phyloP scores from a whole-genome alignment of 2,113 vertebrate genomes.

The Cynoglossus semilaevis region DNA sequence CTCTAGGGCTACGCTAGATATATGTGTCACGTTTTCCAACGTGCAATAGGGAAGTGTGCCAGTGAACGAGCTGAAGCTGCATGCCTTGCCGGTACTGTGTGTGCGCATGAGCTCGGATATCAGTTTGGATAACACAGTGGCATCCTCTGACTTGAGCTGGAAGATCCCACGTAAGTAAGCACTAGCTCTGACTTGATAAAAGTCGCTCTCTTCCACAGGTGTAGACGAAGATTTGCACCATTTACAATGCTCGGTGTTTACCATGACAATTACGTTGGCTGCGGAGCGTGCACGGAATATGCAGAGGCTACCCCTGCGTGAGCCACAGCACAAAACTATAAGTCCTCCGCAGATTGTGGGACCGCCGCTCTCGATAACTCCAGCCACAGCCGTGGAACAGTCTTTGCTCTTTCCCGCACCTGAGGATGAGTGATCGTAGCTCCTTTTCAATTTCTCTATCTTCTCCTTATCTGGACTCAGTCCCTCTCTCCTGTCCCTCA shows the following conservation, averaged over 20 bases:
- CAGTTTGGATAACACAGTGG: not conserved
- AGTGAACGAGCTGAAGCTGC: not conserved
- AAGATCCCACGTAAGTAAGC: not conserved
- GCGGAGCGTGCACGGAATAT: not conserved
- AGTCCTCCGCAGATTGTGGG: not conserved
- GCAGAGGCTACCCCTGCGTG: not conserved
- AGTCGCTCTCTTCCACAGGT: not conserved
- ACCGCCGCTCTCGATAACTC: not conserved
- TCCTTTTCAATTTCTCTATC: not conserved
- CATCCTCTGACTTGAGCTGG: not conserved
- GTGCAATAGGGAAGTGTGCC: slow-evolving; percentile 3
- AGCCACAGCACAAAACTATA: not conserved
- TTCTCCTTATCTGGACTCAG: not conserved
- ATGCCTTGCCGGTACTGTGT: not conserved
- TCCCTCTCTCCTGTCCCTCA: not conserved
- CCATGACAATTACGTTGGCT: not conserved
- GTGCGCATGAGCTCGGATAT: not conserved
- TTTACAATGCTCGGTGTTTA: slow-evolving; percentile 9
- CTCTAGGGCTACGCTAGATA: not conserved
- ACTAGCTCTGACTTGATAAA: not conserved
- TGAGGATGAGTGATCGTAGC: not conserved
- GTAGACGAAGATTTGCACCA: not conserved
- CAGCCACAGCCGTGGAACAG: not conserved
- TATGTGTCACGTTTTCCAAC: slow-evolving; percentile 1
- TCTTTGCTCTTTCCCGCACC: too few species aligned